These are phyloP conservation scores for Oryzias melastigma DNA, from an alignment of 2,113 vertebrate genomes.

Conservation along the genomic window DNA sequence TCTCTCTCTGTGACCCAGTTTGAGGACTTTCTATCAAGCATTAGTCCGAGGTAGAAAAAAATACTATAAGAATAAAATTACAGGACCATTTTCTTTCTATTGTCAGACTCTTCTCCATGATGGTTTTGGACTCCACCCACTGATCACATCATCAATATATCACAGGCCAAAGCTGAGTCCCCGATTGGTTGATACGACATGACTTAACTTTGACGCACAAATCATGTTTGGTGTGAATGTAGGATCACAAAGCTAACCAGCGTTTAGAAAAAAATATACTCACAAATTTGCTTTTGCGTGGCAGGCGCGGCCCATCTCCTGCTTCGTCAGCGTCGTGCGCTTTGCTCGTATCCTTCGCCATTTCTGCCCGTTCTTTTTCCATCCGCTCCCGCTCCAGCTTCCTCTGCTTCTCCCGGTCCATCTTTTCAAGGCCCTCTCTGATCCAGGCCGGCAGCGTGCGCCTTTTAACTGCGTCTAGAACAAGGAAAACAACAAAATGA, in stretches of 20 bases:
- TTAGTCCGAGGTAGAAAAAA: too few relatives aligned
- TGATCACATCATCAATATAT: too few relatives aligned
- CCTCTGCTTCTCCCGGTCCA: constrained; percentile 98
- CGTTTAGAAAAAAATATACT: constrained; percentile 59
- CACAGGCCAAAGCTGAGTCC: too few relatives aligned
- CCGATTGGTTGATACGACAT: too few relatives aligned
- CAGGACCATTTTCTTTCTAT: too few relatives aligned
- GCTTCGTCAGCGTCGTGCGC: constrained; percentile 79
- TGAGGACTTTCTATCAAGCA: too few relatives aligned
- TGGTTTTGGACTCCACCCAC: too few relatives aligned
- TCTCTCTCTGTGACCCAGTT: too few relatives aligned
- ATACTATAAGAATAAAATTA: too few relatives aligned
- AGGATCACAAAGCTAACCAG: not conserved
- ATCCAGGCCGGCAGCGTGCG: constrained; percentile 98
- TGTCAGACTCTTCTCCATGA: too few relatives aligned
- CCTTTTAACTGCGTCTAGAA: constrained; percentile 90
- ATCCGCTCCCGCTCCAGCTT: constrained; percentile 93
- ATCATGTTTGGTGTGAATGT: too few relatives aligned
- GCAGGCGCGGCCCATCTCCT: constrained; percentile 86
- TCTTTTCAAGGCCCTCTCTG: constrained; percentile 97
- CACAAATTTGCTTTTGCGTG: constrained; percentile 99
- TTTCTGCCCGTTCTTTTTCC: constrained; percentile 91
- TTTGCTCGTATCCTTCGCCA: constrained; percentile 86
- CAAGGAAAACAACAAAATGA: not conserved
- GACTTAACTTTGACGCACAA: too few relatives aligned